These are phyloP conservation scores for Anarrhichthys ocellatus DNA, from an alignment of 2,113 vertebrate genomes.

Conservation along the genomic window DNA sequence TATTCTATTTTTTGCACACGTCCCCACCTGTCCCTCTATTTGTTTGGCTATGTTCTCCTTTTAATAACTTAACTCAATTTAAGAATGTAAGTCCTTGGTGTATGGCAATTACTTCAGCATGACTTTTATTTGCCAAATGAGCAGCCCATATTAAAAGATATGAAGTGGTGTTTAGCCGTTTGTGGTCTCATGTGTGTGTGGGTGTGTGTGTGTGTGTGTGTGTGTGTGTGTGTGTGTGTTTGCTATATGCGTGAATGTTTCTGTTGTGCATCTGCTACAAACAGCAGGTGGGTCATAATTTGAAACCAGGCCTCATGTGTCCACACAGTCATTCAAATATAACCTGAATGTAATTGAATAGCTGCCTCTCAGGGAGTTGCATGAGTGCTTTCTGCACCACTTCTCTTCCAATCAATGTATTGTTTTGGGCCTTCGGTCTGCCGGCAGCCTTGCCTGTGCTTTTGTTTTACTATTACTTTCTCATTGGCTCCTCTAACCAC, in stretches of 20 bases:
- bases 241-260: conserved; percentile 14
- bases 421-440: conserved; percentile 19
- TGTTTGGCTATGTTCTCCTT: conserved; percentile 29
- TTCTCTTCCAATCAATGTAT: conserved; percentile 49
- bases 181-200: not conserved
- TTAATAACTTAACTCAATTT: conserved; percentile 48
- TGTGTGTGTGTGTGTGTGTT: not conserved
- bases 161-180: conserved; percentile 11
- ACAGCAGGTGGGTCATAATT: conserved; percentile 46
- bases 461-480: conserved; percentile 37
- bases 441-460: conserved; percentile 20
- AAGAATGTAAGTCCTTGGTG: conserved; percentile 19
- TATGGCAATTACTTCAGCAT: conserved; percentile 61
- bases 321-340: conserved; percentile 54
- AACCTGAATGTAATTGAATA: conserved; percentile 57
- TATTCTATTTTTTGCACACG: conserved; percentile 2
- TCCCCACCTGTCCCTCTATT: not conserved
- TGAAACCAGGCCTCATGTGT: conserved; percentile 29
- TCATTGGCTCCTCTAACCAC: conserved; percentile 24
- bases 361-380: conserved; percentile 47
- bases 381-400: conserved; percentile 45
- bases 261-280: not conserved
- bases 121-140: conserved; percentile 51
- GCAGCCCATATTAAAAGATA: conserved; percentile 56
- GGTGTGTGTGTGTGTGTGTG: not conserved